Evolutionary conservation across 2,888 invertebrate genomes (phyloP), one percentile per base, ranked within the genome.

Genomic region (Allolobophora icterica): DNA sequence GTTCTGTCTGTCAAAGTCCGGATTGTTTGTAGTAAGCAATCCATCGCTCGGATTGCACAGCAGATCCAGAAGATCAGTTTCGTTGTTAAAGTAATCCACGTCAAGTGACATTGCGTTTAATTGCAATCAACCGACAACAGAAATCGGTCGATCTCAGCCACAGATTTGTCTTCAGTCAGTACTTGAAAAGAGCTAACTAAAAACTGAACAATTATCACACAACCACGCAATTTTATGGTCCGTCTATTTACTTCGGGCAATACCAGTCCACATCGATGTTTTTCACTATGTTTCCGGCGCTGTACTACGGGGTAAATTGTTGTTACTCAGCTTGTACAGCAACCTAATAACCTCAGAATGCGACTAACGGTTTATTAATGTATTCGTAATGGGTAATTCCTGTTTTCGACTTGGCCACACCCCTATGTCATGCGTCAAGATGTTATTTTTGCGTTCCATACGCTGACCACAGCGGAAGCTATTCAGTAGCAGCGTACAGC

Each of bases 11-110:
- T 13, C 6, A 35, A 38, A 34, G 35, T 34, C 35, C 15, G 87
- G 19, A 87, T 17, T 87, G 34, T 19, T 35, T 35, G 30, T 21
- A 87, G 87, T 33, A 87, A 87, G 35, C 34, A 87, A 24, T 35
- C 87, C 87, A 34, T 87, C 87, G 15, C 24, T 87, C 1, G 34
- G 35, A 38, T 35, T 38, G 15, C 34, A 87, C 19, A 35, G 35
- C 87, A 87, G 38, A 17, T 87, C 87, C 87, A 87, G 34, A 87
- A 87, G 21, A 2, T 15, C 87, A 87, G 35, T 87, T 87, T 34
- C 87, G 15, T 6, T 24, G 34, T 35, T 24, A 38, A 87, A 87
- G 87, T 87, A 87, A 87, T 87, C 87, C 87, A 87, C 34, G 87
- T 87, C 87, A 71, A 71, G 13, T n/a, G 71, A 71, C 71, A 71